A percentile compares a stretch with the other conserved stretches of the same genome.
phyloP scores from a whole-genome alignment of 2,797 vertebrate species.

The Sebastes elongatus region DNA sequence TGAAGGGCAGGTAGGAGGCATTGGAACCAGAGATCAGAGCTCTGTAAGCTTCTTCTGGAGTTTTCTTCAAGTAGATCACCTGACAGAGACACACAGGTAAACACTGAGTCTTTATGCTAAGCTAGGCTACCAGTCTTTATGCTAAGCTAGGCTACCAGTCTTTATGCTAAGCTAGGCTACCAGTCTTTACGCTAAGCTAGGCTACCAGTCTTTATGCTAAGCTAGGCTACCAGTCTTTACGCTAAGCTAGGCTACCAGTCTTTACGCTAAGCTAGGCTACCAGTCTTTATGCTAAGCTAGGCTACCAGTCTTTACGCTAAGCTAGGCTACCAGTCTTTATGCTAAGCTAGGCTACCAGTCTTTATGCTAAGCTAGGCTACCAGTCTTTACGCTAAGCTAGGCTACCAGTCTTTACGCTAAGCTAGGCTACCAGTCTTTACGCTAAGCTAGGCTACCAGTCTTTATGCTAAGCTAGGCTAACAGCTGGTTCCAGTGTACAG shows the following conservation, averaged over 20 bases:
- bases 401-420: neutral
- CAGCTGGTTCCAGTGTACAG: too few species aligned
- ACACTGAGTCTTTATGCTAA: neutral
- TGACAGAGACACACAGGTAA: slow-evolving; percentile 50
- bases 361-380: too few species aligned
- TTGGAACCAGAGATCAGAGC: slow-evolving; percentile 90
- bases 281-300: neutral
- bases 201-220: too few species aligned
- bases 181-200: too few species aligned
- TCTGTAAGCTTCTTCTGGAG: slow-evolving; percentile 94
- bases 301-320: neutral
- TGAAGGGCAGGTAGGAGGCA: slow-evolving; percentile 94
- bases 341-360: too few species aligned
- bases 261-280: neutral
- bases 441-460: neutral
- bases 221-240: too few species aligned
- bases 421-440: neutral
- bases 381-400: too few species aligned
- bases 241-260: too few species aligned
- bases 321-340: neutral
- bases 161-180: too few species aligned
- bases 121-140: too few species aligned
- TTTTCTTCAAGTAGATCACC: slow-evolving; percentile 97
- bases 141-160: too few species aligned
- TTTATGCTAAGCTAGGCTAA: neutral